Percentiles rank a stretch among this genome's conserved stretches.
phyloP scores from a whole-genome alignment of 2,113 vertebrate genomes.

The Phaethon lepturus region DNA sequence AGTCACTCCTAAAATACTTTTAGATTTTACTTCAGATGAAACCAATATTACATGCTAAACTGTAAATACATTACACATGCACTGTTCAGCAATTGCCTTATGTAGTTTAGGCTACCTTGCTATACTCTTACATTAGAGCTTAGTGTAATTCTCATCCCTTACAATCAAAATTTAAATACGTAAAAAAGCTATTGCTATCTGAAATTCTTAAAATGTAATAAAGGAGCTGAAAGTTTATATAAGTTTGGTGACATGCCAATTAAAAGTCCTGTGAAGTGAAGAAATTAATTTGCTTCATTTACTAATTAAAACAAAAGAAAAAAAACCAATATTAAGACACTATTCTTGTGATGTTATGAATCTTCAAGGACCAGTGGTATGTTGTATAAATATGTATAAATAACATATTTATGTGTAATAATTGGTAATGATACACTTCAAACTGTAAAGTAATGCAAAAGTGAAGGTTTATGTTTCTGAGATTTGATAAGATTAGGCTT shows the following conservation, averaged over 20 bases:
- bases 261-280: neutral
- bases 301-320: neutral
- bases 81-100: neutral
- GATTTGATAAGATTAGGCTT: neutral
- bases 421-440: neutral
- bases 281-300: neutral
- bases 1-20: neutral
- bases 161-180: neutral
- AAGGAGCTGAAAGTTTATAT: neutral
- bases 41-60: neutral
- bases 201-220: neutral
- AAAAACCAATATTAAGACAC: neutral
- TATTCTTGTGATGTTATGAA: neutral
- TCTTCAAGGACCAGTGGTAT: neutral
- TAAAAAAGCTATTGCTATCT: neutral
- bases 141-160: neutral
- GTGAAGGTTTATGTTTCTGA: neutral
- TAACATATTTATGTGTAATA: neutral
- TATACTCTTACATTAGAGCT: neutral
- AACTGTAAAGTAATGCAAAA: neutral
- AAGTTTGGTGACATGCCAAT: neutral
- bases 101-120: neutral
- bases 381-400: neutral
- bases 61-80: neutral
- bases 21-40: neutral